Evolutionary conservation across 30 jellyfish, hydroid and myxozoan genomes (phyloP).

Genomic region (Rhopilema esculentum): DNA sequence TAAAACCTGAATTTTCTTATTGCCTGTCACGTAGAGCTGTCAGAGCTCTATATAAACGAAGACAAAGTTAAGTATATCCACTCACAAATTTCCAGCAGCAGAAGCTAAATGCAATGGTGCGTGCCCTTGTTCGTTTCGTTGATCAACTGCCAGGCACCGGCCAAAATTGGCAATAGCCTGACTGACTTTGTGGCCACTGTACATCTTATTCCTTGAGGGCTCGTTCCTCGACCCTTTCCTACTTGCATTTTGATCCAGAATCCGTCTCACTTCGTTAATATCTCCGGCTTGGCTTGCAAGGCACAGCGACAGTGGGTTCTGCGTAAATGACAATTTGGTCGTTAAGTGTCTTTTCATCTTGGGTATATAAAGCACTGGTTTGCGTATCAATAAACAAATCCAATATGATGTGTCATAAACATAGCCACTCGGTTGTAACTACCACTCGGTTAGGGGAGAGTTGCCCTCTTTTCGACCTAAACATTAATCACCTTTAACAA

Average conservation of each 20-base stretch:
- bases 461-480: no score
- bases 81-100: slow-evolving; percentile 91
- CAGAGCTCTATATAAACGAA: no score
- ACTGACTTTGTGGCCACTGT: slow-evolving; percentile 74
- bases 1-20: no score
- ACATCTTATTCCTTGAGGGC: slow-evolving; percentile 9
- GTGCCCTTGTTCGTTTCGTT: slow-evolving; percentile 81
- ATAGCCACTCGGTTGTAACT: no score
- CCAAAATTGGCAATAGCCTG: slow-evolving; percentile 74
- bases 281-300: slow-evolving; percentile 88
- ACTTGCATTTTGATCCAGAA: slow-evolving; percentile 59
- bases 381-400: not conserved
- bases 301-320: slow-evolving; percentile 81
- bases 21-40: no score
- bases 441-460: no score
- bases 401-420: not conserved
- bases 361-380: not conserved
- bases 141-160: slow-evolving; percentile 80
- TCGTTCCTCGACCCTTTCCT: slow-evolving; percentile 42
- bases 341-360: not conserved
- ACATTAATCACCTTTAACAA: no score
- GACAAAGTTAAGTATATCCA: no score
- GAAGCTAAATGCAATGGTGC: slow-evolving; percentile 89
- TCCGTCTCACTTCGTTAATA: slow-evolving; percentile 68
- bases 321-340: not conserved